A percentile compares a stretch with the other conserved stretches of the same genome.
Evolutionary conservation across 2,797 vertebrate species (phyloP).

Genomic region (Takifugu rubripes): DNA sequence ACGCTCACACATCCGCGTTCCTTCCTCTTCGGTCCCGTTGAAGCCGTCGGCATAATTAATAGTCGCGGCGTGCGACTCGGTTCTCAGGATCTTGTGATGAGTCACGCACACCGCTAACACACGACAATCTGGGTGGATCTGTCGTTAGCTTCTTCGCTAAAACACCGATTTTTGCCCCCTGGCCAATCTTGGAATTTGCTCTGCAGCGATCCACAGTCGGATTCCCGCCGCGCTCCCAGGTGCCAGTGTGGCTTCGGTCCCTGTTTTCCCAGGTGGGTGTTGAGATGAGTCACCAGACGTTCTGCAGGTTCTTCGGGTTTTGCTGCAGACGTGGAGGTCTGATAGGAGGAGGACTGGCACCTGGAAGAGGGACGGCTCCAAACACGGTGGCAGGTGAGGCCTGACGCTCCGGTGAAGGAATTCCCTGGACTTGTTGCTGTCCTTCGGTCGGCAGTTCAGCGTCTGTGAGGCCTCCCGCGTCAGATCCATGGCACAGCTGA

Average conservation of each 20-base stretch:
- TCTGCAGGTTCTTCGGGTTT: constrained; percentile 40
- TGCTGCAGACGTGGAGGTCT: constrained; percentile 1
- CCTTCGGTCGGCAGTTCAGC: neutral
- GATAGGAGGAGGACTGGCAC: constrained; percentile 5
- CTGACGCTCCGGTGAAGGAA: neutral
- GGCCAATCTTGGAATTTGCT: too few relatives aligned
- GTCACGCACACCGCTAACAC: too few relatives aligned
- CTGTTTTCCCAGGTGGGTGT: constrained; percentile 46
- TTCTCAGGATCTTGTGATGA: too few relatives aligned
- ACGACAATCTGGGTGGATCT: too few relatives aligned
- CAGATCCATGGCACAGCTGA: constrained; percentile 16
- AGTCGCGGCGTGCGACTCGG: neutral
- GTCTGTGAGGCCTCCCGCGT: constrained; percentile 5
- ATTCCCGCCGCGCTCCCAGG: too few relatives aligned
- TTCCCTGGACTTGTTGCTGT: constrained; percentile 1
- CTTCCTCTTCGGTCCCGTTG: constrained; percentile 40
- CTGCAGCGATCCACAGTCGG: too few relatives aligned
- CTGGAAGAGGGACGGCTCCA: neutral
- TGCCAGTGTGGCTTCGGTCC: constrained; percentile 13
- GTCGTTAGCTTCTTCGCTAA: too few relatives aligned
- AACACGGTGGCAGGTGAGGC: constrained; percentile 1
- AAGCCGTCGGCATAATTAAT: constrained; percentile 9
- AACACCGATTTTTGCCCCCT: too few relatives aligned
- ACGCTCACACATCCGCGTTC: constrained; percentile 47
- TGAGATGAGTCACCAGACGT: constrained; percentile 41